Evolutionary conservation across 2,797 vertebrate species (phyloP).

Genomic region (Morelia viridis): DNA sequence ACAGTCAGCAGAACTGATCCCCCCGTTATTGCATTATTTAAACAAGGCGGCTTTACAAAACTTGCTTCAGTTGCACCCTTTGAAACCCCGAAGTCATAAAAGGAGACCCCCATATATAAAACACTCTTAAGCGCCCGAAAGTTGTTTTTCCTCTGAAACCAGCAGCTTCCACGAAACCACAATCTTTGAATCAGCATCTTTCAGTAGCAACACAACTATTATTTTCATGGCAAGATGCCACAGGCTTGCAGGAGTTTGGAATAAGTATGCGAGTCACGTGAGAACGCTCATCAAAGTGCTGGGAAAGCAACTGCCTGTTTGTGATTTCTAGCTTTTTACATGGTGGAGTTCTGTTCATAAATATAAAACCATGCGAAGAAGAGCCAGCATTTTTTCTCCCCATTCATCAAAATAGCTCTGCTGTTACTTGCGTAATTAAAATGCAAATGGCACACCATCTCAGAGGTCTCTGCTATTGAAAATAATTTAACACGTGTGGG

Average conservation of each 20-base stretch:
- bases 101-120: slow-evolving; percentile 22
- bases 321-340: slow-evolving; percentile 35
- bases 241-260: slow-evolving; percentile 55
- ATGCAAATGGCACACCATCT: background rate
- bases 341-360: slow-evolving; percentile 4
- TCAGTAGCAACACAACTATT: slow-evolving; percentile 64
- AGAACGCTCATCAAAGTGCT: slow-evolving; percentile 52
- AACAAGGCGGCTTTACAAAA: slow-evolving; percentile 37
- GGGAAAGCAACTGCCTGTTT: slow-evolving; percentile 60
- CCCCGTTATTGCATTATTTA: slow-evolving; percentile 35
- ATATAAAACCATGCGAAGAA: slow-evolving; percentile 50
- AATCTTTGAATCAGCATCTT: slow-evolving; percentile 52
- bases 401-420: slow-evolving; percentile 40
- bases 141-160: slow-evolving; percentile 50
- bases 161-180: slow-evolving; percentile 48
- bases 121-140: slow-evolving; percentile 49
- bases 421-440: background rate
- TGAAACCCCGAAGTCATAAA: slow-evolving; percentile 51
- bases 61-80: slow-evolving; percentile 49
- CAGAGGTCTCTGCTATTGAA: background rate
- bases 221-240: slow-evolving; percentile 68
- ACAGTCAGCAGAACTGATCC: slow-evolving; percentile 38
- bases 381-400: slow-evolving; percentile 34
- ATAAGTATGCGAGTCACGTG: slow-evolving; percentile 69
- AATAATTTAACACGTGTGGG: background rate